Conservation (phyloP, 2,797 vertebrate genomes). For the Oryzias sinensis region DNA sequence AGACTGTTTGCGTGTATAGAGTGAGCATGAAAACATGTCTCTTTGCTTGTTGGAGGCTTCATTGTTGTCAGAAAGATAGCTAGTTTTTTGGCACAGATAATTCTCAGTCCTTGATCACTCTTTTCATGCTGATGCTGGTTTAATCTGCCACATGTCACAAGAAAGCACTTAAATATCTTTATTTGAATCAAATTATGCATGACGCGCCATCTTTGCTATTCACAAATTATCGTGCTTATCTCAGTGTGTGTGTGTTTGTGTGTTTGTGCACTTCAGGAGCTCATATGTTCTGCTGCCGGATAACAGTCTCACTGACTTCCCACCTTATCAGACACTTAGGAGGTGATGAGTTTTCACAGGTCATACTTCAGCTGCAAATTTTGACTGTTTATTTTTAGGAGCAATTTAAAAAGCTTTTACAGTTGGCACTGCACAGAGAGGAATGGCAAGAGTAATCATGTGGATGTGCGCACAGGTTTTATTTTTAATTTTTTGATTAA, state of each 20-base stretch:
- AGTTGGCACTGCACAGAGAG: conserved; percentile 27
- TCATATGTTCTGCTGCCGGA: conserved; percentile 55
- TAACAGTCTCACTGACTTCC: conserved; percentile 42
- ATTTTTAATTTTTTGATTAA: conserved; percentile 11
- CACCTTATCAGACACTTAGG: conserved; percentile 52
- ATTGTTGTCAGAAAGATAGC: conserved; percentile 58
- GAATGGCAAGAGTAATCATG: conserved; percentile 24
- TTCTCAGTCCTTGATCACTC: conserved; percentile 50
- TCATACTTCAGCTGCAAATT: conserved; percentile 66
- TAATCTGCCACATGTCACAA: conserved; percentile 66
- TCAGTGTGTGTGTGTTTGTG: conserved; percentile 19
- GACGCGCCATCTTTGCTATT: conserved; percentile 46
- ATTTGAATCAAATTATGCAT: conserved; percentile 62
- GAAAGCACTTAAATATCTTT: conserved; percentile 66
- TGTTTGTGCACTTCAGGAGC: conserved; percentile 17
- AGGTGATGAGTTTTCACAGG: conserved; percentile 66
- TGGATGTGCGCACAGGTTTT: conserved; percentile 12
- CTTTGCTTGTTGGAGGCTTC: conserved; percentile 36
- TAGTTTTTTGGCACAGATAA: conserved; percentile 41
- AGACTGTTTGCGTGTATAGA: conserved; percentile 30
- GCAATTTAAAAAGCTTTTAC: conserved; percentile 54
- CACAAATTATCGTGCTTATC: conserved; percentile 55
- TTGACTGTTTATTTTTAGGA: conserved; percentile 67
- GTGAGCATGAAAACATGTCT: conserved; percentile 56
- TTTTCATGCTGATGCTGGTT: conserved; percentile 50